Conservation (phyloP, 1,140 invertebrate species). For the Hetaerina americana region DNA sequence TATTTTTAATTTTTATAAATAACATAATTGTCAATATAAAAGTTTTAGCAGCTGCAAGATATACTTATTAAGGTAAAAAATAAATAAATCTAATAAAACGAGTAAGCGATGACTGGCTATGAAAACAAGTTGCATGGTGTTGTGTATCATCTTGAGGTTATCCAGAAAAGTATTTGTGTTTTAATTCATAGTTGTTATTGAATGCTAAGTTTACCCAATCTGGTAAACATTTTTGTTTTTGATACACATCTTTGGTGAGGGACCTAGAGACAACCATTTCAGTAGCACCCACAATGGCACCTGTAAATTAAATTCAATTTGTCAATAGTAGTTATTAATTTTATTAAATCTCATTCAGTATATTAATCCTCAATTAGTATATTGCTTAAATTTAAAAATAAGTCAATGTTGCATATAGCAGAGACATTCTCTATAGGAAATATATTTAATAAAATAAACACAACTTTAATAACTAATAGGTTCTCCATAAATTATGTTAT, state of each 20-base stretch:
- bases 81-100: not conserved
- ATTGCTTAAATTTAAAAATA: not conserved
- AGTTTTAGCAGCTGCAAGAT: not conserved
- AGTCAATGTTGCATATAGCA: too few relatives aligned
- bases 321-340: too few relatives aligned
- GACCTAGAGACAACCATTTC: slow-evolving; percentile 60
- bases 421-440: too few relatives aligned
- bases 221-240: slow-evolving; percentile 51
- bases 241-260: slow-evolving; percentile 59
- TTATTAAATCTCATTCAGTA: too few relatives aligned
- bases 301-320: too few relatives aligned
- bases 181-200: slow-evolving; percentile 26
- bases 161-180: not conserved
- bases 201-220: slow-evolving; percentile 70
- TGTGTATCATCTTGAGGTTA: not conserved
- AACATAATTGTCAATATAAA: not conserved
- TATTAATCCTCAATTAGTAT: slow-evolving; percentile 3
- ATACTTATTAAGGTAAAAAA: not conserved
- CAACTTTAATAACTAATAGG: too few relatives aligned
- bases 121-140: too few relatives aligned
- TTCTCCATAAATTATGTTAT: too few relatives aligned
- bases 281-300: slow-evolving; percentile 70
- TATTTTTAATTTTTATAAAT: not conserved
- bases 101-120: not conserved
- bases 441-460: too few relatives aligned